Percentiles rank a stretch among this genome's conserved stretches.
These are phyloP conservation scores for Xiphorhynchus elegans DNA, from an alignment of 2,113 vertebrate genomes.

Conservation along the genomic window DNA sequence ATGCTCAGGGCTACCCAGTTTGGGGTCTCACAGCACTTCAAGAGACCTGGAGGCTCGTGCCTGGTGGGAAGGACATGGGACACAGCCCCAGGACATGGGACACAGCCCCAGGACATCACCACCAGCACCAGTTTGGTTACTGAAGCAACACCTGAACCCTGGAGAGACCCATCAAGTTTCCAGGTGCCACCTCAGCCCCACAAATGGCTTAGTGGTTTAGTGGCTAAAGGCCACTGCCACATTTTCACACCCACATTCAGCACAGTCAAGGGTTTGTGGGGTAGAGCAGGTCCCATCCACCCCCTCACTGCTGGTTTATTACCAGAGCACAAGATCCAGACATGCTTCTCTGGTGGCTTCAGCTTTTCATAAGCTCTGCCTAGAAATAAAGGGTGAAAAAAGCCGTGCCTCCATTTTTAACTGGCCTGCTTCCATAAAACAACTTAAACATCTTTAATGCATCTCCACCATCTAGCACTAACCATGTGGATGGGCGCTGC, in stretches of 20 bases:
- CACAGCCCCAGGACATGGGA: too few relatives aligned
- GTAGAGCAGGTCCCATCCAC: neutral
- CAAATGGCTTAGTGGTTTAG: neutral
- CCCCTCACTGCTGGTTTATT: neutral
- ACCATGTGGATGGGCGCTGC: neutral
- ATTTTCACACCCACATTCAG: neutral
- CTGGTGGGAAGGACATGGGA: neutral
- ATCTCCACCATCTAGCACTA: neutral
- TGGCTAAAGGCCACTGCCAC: fast-evolving
- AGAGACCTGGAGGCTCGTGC: fast-evolving
- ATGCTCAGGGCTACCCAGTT: neutral
- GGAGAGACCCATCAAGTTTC: neutral
- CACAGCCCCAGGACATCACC: neutral
- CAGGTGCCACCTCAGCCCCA: neutral
- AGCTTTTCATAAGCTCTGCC: neutral
- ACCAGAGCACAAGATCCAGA: neutral
- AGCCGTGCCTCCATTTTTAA: neutral
- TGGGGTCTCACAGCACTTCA: neutral
- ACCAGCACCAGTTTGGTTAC: neutral
- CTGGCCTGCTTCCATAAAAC: neutral
- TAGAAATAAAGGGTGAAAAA: neutral
- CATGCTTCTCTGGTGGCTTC: neutral
- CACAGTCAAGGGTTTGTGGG: neutral
- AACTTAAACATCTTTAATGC: neutral
- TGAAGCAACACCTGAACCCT: neutral